Evolutionary conservation across 1,140 invertebrate species (phyloP), one percentile per base, ranked within the genome.

Genomic region (Zeugodacus cucurbitae): DNA sequence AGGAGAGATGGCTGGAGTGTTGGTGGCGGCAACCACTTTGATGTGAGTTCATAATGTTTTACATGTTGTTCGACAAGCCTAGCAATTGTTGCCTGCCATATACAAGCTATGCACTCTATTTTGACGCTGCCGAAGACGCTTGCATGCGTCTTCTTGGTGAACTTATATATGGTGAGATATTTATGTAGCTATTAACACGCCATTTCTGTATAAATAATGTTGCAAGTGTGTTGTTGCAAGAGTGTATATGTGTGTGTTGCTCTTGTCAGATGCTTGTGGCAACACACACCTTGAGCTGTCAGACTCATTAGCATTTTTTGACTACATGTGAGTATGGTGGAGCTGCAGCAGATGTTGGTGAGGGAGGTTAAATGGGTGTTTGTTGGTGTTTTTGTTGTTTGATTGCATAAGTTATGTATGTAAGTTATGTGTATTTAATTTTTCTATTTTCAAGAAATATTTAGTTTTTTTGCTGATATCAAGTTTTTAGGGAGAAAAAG

Each of bases 61-160:
- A 62, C 86, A 87, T 87, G 86, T 87, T 87, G 57, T 87, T 58
- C 58, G 32, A 64, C 86, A 87, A 64, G 86, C 58, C 48, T 59
- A 37, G 67, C 17, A 74, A 74, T 67, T 67, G 64, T 67, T 67
- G 64, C 26, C 34, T 32, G 11, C 64, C 4, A 29, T 17, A 20
- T 62, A 67, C 32, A 26, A 62, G 58, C n/a, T 22, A 62, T 22
- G 58, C 58, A 26, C 58, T 26, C 5, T 62, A n/a, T 62, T 62
- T 26, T 62, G 58, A 62, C 58, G 26, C 58, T 62, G 48, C 10
- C 58, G n/a, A 22, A 4, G 22, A 48, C 22, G 14, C 17, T 59
- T 14, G 58, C 22, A n/a, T 59, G 58, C 58, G 22, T 20, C 58
- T 20, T 59, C 58, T n/a, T 22, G 58, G 6, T 6, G 58, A 20